Percentiles rank a stretch among this genome's conserved stretches.
These are phyloP conservation scores for Camponotus floridanus DNA, from an alignment of 1,140 invertebrate species.

Conservation along the genomic window DNA sequence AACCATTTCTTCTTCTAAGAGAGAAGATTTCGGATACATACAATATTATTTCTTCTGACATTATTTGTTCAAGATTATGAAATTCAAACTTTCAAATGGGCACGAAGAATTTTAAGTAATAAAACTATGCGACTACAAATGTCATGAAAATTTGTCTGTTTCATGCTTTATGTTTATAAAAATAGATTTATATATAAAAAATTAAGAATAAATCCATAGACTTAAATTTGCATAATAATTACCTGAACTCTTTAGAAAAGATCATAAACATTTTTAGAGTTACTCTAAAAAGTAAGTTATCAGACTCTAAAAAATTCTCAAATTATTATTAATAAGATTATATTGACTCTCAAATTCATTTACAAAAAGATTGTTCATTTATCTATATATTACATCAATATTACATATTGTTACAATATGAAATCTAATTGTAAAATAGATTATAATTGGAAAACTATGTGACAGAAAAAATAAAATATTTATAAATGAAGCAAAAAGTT, in stretches of 20 bases:
- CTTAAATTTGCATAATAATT: neutral
- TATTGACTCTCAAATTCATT: neutral
- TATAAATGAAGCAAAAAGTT: neutral
- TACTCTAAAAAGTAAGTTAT: neutral
- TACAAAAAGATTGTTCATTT: neutral
- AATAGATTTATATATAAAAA: neutral
- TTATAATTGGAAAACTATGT: too few relatives aligned
- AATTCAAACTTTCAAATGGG: neutral
- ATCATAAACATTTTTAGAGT: neutral
- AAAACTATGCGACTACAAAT: neutral
- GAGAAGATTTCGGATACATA: neutral
- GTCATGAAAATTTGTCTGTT: neutral
- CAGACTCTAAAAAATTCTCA: constrained; percentile 4
- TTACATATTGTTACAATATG: too few relatives aligned
- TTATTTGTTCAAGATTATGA: neutral
- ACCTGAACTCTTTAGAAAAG: neutral
- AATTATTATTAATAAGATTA: neutral
- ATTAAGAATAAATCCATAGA: neutral
- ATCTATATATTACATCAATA: too few relatives aligned
- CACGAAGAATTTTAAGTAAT: constrained; percentile 2
- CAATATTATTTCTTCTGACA: neutral
- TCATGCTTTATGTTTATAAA: neutral
- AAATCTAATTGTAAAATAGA: too few relatives aligned
- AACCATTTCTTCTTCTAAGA: constrained; percentile 16
- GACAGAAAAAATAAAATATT: neutral